A percentile compares a stretch with the other conserved stretches of the same genome.
Evolutionary conservation across 2,888 invertebrate species (phyloP).

Genomic region (Tenthredo mesomela): DNA sequence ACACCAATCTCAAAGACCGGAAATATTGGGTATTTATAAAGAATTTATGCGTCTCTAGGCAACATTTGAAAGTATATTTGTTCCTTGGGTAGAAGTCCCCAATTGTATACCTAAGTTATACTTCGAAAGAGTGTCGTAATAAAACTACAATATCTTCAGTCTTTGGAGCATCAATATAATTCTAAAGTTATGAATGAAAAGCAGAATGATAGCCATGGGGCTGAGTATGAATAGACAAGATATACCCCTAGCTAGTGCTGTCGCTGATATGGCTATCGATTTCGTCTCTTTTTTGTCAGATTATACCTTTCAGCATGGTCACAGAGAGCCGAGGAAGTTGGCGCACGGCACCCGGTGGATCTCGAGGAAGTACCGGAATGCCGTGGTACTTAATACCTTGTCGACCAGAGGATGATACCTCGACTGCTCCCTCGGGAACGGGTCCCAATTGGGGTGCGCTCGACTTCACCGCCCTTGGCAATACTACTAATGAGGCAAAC

Average conservation of each 20-base stretch:
- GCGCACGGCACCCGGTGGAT: slow-evolving; percentile 71
- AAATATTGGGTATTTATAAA: background rate
- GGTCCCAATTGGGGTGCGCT: slow-evolving; percentile 69
- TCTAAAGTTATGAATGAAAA: background rate
- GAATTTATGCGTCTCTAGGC: background rate
- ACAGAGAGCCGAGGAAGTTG: slow-evolving; percentile 71
- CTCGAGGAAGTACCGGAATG: slow-evolving; percentile 71
- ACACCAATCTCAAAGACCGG: background rate
- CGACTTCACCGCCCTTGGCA: slow-evolving; percentile 57
- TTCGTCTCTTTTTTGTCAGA: slow-evolving; percentile 41
- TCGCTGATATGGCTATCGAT: background rate
- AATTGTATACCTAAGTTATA: too few species aligned
- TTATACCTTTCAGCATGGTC: slow-evolving; percentile 70
- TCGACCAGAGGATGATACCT: slow-evolving; percentile 68
- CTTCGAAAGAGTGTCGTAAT: background rate
- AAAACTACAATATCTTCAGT: background rate
- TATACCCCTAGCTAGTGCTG: background rate
- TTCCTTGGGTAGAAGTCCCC: too few species aligned
- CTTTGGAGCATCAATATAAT: background rate
- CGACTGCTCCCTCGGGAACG: slow-evolving; percentile 68
- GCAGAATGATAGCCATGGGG: background rate
- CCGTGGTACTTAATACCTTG: slow-evolving; percentile 72
- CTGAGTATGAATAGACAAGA: background rate
- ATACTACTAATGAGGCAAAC: slow-evolving; percentile 67
- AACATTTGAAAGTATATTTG: too few species aligned